A percentile compares a stretch with the other conserved stretches of the same genome.
Evolutionary conservation across 2,888 invertebrate species (phyloP).

Genomic region (Aspidapion aeneum): DNA sequence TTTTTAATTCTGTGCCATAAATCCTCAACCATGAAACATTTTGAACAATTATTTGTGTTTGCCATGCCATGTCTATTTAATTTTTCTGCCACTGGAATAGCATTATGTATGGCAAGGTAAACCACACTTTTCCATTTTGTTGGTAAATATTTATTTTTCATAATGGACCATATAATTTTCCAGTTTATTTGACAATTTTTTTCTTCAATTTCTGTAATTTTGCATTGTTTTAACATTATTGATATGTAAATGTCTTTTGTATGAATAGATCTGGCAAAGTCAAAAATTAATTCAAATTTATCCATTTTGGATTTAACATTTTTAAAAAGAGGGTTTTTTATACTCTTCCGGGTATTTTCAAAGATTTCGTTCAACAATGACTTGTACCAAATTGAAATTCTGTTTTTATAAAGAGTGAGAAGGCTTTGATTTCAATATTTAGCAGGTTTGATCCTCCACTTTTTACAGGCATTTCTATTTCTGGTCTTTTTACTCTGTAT

Average conservation of each 20-base stretch:
- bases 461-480: background rate
- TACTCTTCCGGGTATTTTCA: background rate
- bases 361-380: background rate
- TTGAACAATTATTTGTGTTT: too few relatives aligned
- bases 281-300: slow-evolving; percentile 1
- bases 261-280: background rate
- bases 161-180: too few relatives aligned
- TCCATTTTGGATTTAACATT: slow-evolving; percentile 2
- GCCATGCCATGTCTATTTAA: too few relatives aligned
- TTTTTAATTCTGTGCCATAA: too few relatives aligned
- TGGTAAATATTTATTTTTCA: too few relatives aligned
- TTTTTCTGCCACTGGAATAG: too few relatives aligned
- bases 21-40: too few relatives aligned
- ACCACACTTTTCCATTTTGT: background rate
- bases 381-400: background rate
- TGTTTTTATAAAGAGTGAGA: background rate
- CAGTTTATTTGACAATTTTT: too few relatives aligned
- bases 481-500: background rate
- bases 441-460: background rate
- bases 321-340: slow-evolving; percentile 1
- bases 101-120: too few relatives aligned
- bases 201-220: too few relatives aligned
- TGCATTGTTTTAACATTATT: background rate
- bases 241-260: background rate
- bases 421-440: background rate